Conservation (phyloP, 2,888 invertebrate species). For the Congeria kusceri region DNA sequence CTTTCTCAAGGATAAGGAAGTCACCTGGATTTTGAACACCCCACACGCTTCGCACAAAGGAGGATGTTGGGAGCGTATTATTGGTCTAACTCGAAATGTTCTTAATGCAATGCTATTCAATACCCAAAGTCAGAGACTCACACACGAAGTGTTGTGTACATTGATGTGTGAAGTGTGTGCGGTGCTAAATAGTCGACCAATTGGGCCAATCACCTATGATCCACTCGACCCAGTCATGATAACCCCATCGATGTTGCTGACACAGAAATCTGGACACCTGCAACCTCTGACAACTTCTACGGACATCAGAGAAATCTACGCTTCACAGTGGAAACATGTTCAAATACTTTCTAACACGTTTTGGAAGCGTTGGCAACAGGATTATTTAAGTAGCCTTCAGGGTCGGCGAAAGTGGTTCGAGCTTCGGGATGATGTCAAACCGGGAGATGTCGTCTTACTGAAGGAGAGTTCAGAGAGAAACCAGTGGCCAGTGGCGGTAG, state of each 20-base stretch:
- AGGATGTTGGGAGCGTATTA: slow-evolving; percentile 40
- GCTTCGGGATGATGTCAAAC: slow-evolving; percentile 14
- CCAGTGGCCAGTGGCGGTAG: slow-evolving; percentile 1
- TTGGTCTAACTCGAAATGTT: slow-evolving; percentile 30
- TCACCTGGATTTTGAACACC: slow-evolving; percentile 47
- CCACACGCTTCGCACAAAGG: slow-evolving; percentile 34
- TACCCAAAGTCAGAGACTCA: slow-evolving; percentile 17
- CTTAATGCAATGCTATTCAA: slow-evolving; percentile 40
- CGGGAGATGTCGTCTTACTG: slow-evolving; percentile 36
- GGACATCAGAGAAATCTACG: slow-evolving; percentile 18
- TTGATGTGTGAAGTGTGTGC: slow-evolving; percentile 8
- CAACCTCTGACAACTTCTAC: slow-evolving; percentile 6
- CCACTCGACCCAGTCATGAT: slow-evolving; percentile 35
- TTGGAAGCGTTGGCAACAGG: slow-evolving; percentile 31
- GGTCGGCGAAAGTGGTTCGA: slow-evolving; percentile 41
- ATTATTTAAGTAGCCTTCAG: slow-evolving; percentile 29
- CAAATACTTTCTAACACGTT: slow-evolving; percentile 41
- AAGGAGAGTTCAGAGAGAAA: slow-evolving; percentile 7
- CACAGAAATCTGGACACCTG: slow-evolving; percentile 31
- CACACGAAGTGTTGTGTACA: slow-evolving; percentile 42
- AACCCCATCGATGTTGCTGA: slow-evolving; percentile 41
- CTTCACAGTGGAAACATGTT: slow-evolving; percentile 47
- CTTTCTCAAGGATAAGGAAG: slow-evolving; percentile 21
- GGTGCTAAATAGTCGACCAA: slow-evolving; percentile 16
- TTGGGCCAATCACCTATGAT: slow-evolving; percentile 39